Conservation (phyloP, 2,888 invertebrate genomes). For the Pherbina coryleti region DNA sequence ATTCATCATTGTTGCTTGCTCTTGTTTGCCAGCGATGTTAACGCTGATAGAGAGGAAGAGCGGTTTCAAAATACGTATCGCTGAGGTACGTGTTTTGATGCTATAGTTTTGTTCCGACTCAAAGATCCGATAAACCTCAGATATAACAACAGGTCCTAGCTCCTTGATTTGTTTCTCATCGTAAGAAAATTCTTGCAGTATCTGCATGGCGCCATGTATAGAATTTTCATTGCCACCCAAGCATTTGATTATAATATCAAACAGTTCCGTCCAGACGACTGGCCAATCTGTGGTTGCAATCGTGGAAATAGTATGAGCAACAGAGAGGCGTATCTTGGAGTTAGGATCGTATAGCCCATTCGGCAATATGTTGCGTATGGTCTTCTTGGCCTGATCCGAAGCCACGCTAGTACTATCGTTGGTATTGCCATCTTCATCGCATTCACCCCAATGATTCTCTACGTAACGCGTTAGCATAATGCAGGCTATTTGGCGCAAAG, state of each 20-base stretch:
- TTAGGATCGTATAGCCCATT: conserved; percentile 76
- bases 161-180: conserved; percentile 78
- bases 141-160: conserved; percentile 77
- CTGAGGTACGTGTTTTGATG: conserved; percentile 75
- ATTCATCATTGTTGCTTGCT: conserved; percentile 74
- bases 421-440: conserved; percentile 69
- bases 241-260: conserved; percentile 76
- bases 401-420: conserved; percentile 69
- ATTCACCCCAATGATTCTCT: conserved; percentile 76
- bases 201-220: conserved; percentile 80
- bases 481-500: conserved; percentile 77
- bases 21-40: conserved; percentile 70
- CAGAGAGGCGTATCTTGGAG: conserved; percentile 77
- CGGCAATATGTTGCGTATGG: conserved; percentile 76
- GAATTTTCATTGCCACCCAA: conserved; percentile 74
- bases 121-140: conserved; percentile 79
- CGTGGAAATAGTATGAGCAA: conserved; percentile 79
- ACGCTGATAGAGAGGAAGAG: conserved; percentile 70
- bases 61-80: conserved; percentile 77
- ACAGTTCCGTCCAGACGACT: conserved; percentile 78
- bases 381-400: conserved; percentile 73
- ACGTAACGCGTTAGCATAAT: conserved; percentile 81
- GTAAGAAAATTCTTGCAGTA: conserved; percentile 77
- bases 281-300: conserved; percentile 83
- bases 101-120: conserved; percentile 72